phyloP scores from a whole-genome alignment of 53 echinoderm and acorn worm genomes.

The Paracentrotus lividus region DNA sequence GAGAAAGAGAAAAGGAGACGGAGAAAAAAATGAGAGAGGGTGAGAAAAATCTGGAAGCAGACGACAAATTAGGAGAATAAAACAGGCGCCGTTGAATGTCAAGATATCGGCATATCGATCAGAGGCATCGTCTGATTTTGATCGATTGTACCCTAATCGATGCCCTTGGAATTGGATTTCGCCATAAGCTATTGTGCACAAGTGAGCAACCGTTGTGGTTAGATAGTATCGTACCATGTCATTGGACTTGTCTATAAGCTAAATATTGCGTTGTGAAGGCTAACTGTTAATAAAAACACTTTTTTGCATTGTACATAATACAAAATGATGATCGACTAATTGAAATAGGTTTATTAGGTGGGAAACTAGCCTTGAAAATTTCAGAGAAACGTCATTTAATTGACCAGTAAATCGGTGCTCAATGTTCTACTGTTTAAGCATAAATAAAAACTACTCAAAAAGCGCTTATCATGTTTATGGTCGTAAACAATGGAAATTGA shows the following conservation, averaged over 20 bases:
- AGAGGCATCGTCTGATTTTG: constrained; percentile 33
- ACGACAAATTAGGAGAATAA: constrained; percentile 29
- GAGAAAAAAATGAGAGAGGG: background rate
- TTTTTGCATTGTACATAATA: background rate
- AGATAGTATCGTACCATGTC: background rate
- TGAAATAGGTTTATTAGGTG: constrained; percentile 1
- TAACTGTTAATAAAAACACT: background rate
- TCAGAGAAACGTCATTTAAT: background rate
- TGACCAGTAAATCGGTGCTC: background rate
- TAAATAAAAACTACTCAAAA: too few relatives aligned
- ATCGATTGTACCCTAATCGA: constrained; percentile 20
- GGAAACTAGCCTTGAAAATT: background rate
- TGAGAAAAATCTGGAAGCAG: constrained; percentile 9
- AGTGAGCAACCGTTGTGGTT: background rate
- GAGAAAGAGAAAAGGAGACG: background rate
- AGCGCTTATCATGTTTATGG: background rate
- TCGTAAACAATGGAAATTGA: background rate
- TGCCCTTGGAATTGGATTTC: constrained; percentile 44
- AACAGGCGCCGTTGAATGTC: constrained; percentile 43
- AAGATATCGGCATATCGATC: constrained; percentile 46
- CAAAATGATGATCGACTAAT: background rate
- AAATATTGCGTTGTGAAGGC: background rate
- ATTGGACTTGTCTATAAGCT: background rate
- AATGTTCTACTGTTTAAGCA: too few relatives aligned
- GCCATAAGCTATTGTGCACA: constrained; percentile 9